Evolutionary conservation across 2,888 invertebrate species (phyloP), one percentile per base, ranked within the genome.

Genomic region (Tetanocera ferruginea): DNA sequence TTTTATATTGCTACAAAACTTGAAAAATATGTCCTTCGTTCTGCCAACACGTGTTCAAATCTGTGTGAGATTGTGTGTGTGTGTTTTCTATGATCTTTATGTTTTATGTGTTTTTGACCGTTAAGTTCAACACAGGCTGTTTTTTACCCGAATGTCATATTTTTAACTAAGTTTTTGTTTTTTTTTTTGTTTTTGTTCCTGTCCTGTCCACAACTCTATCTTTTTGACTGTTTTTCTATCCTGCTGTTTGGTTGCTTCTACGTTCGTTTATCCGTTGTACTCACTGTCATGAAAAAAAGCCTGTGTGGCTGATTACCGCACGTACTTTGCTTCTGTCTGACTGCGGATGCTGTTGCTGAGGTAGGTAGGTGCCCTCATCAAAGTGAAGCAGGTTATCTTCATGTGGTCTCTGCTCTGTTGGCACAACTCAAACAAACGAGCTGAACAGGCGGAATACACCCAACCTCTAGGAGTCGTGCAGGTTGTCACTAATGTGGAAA

Each of bases 91-190:
- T 5, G 37, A 25, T 55, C 25, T 72, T 60, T 60, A 60, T 62
- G 60, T 37, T 43, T 37, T 43, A 43, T 43, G 43, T 43, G 43
- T 23, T 62, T 11, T 49, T 43, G 73, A 73, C 60, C 73, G 28
- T 17, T 43, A n/a, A 49, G 73, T 62, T 73, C 62, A 73, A 60
- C 73, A 43, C 43, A 49, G 43, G 62, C 60, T 43, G 43, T 60
- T 73, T 43, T 72, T 60, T 73, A 23, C 23, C 17, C 6, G 19
- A 55, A 49, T 49, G 73, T 73, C 73, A 73, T 60, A 73, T 73
- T 62, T 60, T 62, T 73, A 57, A 37, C 34, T 43, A 8, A 23
- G 17, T 31, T 17, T 57, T 60, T 23, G 49, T 9, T 25, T 4
- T 51, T n/a, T 51, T 17, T 52, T 51, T 11, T 57, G 1, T 25